Evolutionary conservation across 2,888 invertebrate genomes (phyloP), one percentile per base, ranked within the genome.

Genomic region (Pherbina coryleti): DNA sequence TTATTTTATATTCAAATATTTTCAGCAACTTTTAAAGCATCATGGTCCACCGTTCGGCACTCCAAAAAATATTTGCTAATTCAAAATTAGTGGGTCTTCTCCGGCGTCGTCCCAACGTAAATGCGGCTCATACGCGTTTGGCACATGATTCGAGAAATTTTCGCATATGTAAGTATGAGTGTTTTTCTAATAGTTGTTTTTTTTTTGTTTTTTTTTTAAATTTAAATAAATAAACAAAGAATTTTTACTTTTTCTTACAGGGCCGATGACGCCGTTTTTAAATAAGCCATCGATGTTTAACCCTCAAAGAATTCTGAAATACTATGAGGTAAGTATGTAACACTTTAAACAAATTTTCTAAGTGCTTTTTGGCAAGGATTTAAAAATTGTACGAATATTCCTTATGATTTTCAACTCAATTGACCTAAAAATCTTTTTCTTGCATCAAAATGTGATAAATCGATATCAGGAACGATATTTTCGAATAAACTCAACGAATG

Each of bases 301-400:
- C 57, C 79, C 79, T 9, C 19, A 75, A 51, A 78, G 79, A 60
- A 80, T 82, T 60, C 64, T 70, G 60, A 80, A 80, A 62, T 79
- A 82, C 76, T 70, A 76, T n/a, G 82, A 81, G 82, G 82, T 82
- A 74, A 82, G 82, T 80, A 19, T 5, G 9, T 49, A 31, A 17
- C n/a, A 57, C 5, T 34, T 74, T 60, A 4, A 9, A 31, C 60
- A 55, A 31, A n/a, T n/a, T n/a, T n/a, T n/a, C n/a, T n/a, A n/a
- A n/a, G n/a, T n/a, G n/a, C n/a, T n/a, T n/a, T n/a, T n/a, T n/a
- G n/a, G n/a, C n/a, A n/a, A n/a, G n/a, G n/a, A n/a, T n/a, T n/a
- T n/a, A n/a, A n/a, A n/a, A n/a, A n/a, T n/a, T n/a, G n/a, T n/a
- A n/a, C n/a, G n/a, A n/a, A n/a, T n/a, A n/a, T n/a, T n/a, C n/a